Conservation (phyloP, 2,113 vertebrate species). For the Arothron firmamentum region DNA sequence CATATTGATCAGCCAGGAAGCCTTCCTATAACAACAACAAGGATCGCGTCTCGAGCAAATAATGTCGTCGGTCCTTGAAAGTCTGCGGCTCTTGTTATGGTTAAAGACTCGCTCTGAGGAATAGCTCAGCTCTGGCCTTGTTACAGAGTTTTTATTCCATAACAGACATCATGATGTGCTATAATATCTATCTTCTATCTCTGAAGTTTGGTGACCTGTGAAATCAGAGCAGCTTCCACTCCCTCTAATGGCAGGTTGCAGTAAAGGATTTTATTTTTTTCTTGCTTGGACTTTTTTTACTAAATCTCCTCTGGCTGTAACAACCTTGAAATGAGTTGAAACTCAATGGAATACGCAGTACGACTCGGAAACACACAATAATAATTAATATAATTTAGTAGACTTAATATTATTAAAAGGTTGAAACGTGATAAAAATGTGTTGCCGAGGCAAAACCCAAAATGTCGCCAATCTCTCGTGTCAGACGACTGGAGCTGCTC, state of each 20-base stretch:
- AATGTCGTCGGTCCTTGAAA: slow-evolving; percentile 51
- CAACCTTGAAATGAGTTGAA: no score
- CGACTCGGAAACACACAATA: no score
- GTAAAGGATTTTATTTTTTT: no score
- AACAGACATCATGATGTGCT: no score
- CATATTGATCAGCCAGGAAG: slow-evolving; percentile 62
- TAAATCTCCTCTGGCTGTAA: no score
- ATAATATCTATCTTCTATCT: no score
- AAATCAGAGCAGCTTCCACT: no score
- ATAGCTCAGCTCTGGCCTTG: slow-evolving; percentile 3
- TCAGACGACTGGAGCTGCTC: slow-evolving; percentile 44
- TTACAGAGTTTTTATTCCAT: slow-evolving; percentile 23
- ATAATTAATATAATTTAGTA: no score
- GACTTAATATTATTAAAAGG: not conserved
- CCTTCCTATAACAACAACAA: slow-evolving; percentile 47
- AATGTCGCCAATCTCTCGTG: slow-evolving; percentile 47
- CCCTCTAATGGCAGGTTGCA: no score
- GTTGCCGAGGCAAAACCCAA: slow-evolving; percentile 46
- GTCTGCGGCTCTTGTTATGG: slow-evolving; percentile 44
- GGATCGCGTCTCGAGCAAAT: slow-evolving; percentile 41
- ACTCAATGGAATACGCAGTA: no score
- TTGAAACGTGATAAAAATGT: slow-evolving; percentile 26
- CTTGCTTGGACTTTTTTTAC: no score
- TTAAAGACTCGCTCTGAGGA: slow-evolving; percentile 6
- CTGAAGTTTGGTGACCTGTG: no score